These are phyloP conservation scores for Mythimna ferrago DNA, from an alignment of 2,888 invertebrate genomes.

Conservation along the genomic window DNA sequence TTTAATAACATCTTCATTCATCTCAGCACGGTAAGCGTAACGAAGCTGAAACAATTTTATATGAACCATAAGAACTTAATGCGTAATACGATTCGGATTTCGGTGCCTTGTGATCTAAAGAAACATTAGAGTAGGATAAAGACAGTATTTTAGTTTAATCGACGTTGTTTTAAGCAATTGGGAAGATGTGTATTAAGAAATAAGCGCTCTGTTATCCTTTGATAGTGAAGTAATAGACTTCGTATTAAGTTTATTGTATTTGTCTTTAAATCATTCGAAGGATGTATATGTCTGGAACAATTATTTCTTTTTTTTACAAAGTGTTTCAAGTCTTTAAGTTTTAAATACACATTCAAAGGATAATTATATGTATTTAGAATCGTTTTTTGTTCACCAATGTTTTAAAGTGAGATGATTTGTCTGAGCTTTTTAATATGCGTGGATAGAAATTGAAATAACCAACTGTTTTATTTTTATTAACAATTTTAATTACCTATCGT, in stretches of 20 bases:
- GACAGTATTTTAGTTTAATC: constrained; percentile 79
- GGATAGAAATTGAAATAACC: not conserved
- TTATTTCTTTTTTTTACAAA: not conserved
- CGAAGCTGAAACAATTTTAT: constrained; percentile 79
- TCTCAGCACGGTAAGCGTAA: constrained; percentile 70
- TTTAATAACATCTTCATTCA: constrained; percentile 82
- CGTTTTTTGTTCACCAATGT: not conserved
- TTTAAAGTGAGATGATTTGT: constrained; percentile 2
- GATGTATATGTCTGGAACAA: constrained; percentile 9
- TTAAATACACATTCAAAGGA: constrained; percentile 3
- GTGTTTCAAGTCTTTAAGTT: constrained; percentile 1
- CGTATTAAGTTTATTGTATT: constrained; percentile 30
- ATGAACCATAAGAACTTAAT: constrained; percentile 77
- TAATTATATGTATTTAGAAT: constrained; percentile 6
- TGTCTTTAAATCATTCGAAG: constrained; percentile 26
- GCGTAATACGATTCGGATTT: constrained; percentile 79
- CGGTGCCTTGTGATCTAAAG: constrained; percentile 73
- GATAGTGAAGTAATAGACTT: constrained; percentile 36
- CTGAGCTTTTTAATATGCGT: not conserved
- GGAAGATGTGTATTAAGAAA: constrained; percentile 62
- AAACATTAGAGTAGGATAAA: constrained; percentile 74
- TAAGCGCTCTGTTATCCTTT: constrained; percentile 27
- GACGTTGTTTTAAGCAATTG: constrained; percentile 71
- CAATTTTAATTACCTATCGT: not conserved
- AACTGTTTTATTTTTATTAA: not conserved